Conservation (phyloP, 1,140 invertebrate genomes). For the Leptinotarsa undecemlineata region DNA sequence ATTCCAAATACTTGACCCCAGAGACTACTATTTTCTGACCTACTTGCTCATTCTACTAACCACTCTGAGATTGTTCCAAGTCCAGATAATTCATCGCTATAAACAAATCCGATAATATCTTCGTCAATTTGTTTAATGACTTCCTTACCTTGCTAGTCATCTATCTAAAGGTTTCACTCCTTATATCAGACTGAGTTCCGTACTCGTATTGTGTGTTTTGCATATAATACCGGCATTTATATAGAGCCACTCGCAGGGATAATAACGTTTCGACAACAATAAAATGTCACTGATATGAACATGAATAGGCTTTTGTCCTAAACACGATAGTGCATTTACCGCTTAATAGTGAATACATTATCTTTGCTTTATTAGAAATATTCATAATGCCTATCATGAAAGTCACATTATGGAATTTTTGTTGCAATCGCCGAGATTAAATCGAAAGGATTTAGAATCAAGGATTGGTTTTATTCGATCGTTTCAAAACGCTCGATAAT, state of each 20-base stretch:
- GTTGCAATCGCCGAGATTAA: background rate
- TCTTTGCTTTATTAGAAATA: slow-evolving; percentile 6
- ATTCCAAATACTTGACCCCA: no score
- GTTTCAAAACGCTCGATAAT: no score
- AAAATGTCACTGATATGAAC: slow-evolving; percentile 19
- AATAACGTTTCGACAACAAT: slow-evolving; percentile 20
- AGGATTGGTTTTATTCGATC: background rate
- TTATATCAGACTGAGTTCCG: background rate
- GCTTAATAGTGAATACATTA: slow-evolving; percentile 9
- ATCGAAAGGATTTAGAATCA: background rate
- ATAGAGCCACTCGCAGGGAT: slow-evolving; percentile 4
- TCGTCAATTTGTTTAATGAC: slow-evolving; percentile 8
- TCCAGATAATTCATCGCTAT: background rate
- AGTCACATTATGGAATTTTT: slow-evolving; percentile 3
- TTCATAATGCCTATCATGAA: slow-evolving; percentile 6
- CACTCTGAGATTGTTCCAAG: background rate
- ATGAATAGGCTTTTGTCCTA: slow-evolving; percentile 22
- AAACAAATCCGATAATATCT: slow-evolving; percentile 3
- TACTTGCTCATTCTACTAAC: background rate
- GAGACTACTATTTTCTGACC: background rate
- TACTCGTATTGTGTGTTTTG: background rate
- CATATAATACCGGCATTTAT: slow-evolving; percentile 8
- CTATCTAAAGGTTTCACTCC: background rate
- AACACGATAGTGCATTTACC: slow-evolving; percentile 18
- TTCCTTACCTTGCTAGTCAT: background rate